Conservation (phyloP, 1,140 invertebrate genomes). For the Copidosoma floridanum region DNA sequence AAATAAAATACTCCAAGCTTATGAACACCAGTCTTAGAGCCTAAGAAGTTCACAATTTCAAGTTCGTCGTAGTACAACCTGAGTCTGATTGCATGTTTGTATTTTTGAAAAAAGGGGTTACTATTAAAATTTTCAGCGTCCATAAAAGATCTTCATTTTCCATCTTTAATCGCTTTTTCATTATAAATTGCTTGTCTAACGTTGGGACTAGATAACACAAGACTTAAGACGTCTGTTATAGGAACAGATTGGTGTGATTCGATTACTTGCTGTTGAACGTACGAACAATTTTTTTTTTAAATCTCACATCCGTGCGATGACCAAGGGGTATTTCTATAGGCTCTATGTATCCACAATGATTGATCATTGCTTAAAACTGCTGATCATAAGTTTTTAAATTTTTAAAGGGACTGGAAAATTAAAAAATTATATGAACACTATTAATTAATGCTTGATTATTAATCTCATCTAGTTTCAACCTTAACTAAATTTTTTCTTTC, state of each 20-base stretch:
- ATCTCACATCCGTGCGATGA: not conserved
- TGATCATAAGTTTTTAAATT: slow-evolving; percentile 2
- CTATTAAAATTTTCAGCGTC: slow-evolving; percentile 24
- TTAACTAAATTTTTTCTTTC: not conserved
- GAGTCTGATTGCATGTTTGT: slow-evolving; percentile 27
- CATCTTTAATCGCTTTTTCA: slow-evolving; percentile 7
- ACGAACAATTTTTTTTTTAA: slow-evolving; percentile 9
- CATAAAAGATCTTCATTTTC: slow-evolving; percentile 13
- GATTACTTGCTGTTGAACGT: slow-evolving; percentile 14
- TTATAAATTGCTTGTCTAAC: slow-evolving; percentile 8
- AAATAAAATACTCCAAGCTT: slow-evolving; percentile 30
- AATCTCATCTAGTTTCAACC: not conserved
- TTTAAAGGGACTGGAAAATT: not conserved
- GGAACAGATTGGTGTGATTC: slow-evolving; percentile 27
- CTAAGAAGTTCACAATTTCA: slow-evolving; percentile 25
- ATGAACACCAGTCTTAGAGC: slow-evolving; percentile 27
- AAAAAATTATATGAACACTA: not conserved
- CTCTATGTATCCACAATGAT: not conserved
- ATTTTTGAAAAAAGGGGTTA: slow-evolving; percentile 21
- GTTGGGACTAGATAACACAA: slow-evolving; percentile 9
- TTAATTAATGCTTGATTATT: not conserved
- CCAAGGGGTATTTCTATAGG: not conserved
- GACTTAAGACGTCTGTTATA: slow-evolving; percentile 19
- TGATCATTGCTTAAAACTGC: not conserved
- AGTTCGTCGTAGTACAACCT: slow-evolving; percentile 30